A percentile compares a stretch with the other conserved stretches of the same genome.
phyloP scores from a whole-genome alignment of 2,113 vertebrate genomes.

The Oceanodroma tethys region DNA sequence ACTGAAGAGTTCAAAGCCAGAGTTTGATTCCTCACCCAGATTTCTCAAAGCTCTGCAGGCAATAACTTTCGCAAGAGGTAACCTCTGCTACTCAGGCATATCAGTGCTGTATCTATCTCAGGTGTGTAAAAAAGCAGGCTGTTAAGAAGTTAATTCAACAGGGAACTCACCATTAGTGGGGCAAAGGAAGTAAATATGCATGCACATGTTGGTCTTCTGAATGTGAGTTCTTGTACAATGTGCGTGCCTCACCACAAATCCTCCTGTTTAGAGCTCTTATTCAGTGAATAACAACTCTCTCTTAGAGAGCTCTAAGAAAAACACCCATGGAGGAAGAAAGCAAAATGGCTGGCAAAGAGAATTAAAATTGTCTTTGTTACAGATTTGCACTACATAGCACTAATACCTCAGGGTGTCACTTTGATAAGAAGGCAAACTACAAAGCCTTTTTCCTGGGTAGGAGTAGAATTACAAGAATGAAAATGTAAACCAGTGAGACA shows the following conservation, averaged over 20 bases:
- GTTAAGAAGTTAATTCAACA: background rate
- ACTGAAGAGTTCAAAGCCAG: background rate
- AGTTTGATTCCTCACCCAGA: background rate
- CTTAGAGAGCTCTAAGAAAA: background rate
- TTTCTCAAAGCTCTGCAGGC: background rate
- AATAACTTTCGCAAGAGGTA: background rate
- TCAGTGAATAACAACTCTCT: background rate
- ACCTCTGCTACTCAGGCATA: background rate
- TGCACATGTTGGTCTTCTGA: accelerated
- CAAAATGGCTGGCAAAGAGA: background rate
- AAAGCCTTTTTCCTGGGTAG: background rate
- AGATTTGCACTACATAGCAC: background rate
- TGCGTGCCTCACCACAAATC: background rate
- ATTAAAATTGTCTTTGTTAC: background rate
- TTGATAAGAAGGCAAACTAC: background rate
- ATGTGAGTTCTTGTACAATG: background rate
- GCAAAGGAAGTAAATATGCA: background rate
- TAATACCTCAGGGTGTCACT: background rate
- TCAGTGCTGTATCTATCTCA: background rate
- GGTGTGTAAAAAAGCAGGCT: background rate
- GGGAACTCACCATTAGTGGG: background rate
- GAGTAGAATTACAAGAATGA: background rate
- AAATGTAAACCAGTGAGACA: background rate
- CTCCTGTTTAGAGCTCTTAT: background rate
- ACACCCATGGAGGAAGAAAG: background rate